A percentile compares a stretch with the other conserved stretches of the same genome.
Evolutionary conservation across 2,113 vertebrate genomes (phyloP).

Genomic region (Ginglymostoma cirratum): DNA sequence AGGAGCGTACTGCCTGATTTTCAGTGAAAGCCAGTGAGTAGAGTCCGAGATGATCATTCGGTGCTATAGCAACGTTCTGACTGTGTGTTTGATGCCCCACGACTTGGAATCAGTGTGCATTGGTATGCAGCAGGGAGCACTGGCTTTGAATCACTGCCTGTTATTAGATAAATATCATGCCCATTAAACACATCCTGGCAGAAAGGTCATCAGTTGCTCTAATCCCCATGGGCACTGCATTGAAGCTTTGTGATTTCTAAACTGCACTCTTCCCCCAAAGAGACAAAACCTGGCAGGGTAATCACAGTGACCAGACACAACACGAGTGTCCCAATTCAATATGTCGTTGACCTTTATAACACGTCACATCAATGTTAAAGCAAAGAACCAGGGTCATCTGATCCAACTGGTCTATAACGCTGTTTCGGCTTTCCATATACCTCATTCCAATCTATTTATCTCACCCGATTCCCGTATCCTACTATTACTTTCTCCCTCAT

Average conservation of each 20-base stretch:
- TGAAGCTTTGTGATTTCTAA: background rate
- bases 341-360: background rate
- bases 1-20: background rate
- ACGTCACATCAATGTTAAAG: background rate
- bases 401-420: background rate
- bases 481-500: background rate
- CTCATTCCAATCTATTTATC: background rate
- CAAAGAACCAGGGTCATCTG: background rate
- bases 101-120: background rate
- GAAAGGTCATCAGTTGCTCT: background rate
- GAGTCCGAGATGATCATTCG: background rate
- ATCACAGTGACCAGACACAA: background rate
- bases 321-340: background rate
- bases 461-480: background rate
- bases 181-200: background rate
- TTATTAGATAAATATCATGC: background rate
- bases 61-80: background rate
- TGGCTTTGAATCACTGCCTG: background rate
- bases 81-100: background rate
- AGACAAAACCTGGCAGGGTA: background rate
- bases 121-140: background rate
- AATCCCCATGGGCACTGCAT: background rate
- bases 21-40: background rate
- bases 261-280: background rate
- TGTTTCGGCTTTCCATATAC: background rate